These are phyloP conservation scores for Carterocephalus palaemon DNA, from an alignment of 2,888 invertebrate species.

Conservation along the genomic window DNA sequence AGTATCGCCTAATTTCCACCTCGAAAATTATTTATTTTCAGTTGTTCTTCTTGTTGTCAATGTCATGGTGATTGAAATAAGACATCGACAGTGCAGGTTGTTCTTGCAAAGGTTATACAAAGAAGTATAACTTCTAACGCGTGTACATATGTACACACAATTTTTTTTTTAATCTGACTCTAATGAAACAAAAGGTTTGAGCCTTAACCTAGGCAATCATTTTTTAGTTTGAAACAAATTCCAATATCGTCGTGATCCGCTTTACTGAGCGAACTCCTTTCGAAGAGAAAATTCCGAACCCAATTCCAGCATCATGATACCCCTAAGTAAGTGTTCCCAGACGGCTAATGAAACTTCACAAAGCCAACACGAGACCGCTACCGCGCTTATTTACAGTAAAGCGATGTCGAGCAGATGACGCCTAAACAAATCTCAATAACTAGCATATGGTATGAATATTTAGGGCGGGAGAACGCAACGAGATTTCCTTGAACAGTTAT, in stretches of 20 bases:
- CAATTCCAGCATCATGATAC: slow-evolving; percentile 64
- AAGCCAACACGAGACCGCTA: slow-evolving; percentile 62
- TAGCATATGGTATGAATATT: slow-evolving; percentile 76
- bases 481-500: slow-evolving; percentile 72
- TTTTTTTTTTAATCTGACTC: background rate
- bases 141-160: background rate
- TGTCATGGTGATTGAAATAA: no score
- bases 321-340: slow-evolving; percentile 62
- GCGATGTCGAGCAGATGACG: slow-evolving; percentile 74
- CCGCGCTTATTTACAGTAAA: slow-evolving; percentile 66
- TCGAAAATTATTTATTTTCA: no score
- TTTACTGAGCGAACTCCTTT: slow-evolving; percentile 28
- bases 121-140: no score
- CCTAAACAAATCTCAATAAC: slow-evolving; percentile 76
- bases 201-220: background rate
- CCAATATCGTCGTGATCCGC: slow-evolving; percentile 38
- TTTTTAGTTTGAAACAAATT: slow-evolving; percentile 29
- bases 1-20: no score
- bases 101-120: no score
- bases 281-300: slow-evolving; percentile 47
- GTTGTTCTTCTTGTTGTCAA: no score
- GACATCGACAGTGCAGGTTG: no score
- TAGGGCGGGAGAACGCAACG: slow-evolving; percentile 71
- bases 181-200: background rate
- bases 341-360: slow-evolving; percentile 70